A percentile compares a stretch with the other conserved stretches of the same genome.
These are phyloP conservation scores for Tupiocoris notatus DNA, from an alignment of 2,888 invertebrate genomes.

Conservation along the genomic window DNA sequence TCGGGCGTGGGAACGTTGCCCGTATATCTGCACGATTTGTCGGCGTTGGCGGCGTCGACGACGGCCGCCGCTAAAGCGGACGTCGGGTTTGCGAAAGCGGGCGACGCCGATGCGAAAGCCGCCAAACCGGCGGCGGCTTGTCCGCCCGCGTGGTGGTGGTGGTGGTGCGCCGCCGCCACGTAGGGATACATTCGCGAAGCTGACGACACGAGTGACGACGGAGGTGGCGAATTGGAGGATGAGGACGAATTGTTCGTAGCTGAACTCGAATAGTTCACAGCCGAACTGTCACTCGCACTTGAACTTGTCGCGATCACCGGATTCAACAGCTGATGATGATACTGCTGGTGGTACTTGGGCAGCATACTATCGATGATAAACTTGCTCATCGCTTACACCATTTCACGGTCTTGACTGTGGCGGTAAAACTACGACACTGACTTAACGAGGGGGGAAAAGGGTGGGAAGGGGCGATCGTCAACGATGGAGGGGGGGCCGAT, in stretches of 20 bases:
- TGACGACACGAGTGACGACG: constrained; percentile 52
- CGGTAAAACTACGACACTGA: constrained; percentile 45
- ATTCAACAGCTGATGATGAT: constrained; percentile 65
- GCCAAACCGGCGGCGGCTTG: constrained; percentile 67
- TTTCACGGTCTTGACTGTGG: constrained; percentile 40
- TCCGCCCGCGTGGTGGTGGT: constrained; percentile 60
- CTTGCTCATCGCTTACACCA: constrained; percentile 73
- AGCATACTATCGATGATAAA: constrained; percentile 98
- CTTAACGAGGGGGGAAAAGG: constrained; percentile 41
- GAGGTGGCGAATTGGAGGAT: constrained; percentile 58
- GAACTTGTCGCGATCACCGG: constrained; percentile 56
- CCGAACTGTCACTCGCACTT: constrained; percentile 58
- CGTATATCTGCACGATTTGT: constrained; percentile 78
- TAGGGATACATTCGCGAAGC: constrained; percentile 88
- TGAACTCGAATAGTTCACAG: constrained; percentile 59
- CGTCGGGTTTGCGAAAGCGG: constrained; percentile 60
- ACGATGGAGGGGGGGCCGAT: constrained; percentile 14
- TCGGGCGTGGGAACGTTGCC: constrained; percentile 63
- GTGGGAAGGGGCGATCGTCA: constrained; percentile 29
- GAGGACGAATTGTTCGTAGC: constrained; percentile 54
- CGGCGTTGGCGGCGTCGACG: constrained; percentile 65
- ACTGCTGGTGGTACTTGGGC: constrained; percentile 81
- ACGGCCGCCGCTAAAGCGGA: constrained; percentile 64
- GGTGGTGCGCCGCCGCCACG: constrained; percentile 67
- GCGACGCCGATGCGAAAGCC: constrained; percentile 62